Evolutionary conservation across 1,140 invertebrate genomes (phyloP).

Genomic region (Atta colombica): DNA sequence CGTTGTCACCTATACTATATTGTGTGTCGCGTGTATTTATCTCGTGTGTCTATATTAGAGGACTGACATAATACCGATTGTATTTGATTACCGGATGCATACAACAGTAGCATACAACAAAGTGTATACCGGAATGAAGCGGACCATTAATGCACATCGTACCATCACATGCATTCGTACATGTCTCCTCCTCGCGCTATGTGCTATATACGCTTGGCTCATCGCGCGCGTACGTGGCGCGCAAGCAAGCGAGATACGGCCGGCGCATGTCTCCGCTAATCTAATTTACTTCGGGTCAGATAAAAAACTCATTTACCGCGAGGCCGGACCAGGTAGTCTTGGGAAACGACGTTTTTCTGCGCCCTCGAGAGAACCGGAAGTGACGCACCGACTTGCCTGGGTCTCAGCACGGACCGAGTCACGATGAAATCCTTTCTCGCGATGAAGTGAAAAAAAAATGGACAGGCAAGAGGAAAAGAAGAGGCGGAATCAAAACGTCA

Average conservation of each 20-base stretch:
- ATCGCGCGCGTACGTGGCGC: conserved; percentile 45
- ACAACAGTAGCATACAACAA: background rate
- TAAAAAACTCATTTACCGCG: conserved; percentile 79
- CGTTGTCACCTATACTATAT: background rate
- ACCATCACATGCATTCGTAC: conserved; percentile 31
- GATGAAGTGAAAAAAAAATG: conserved; percentile 12
- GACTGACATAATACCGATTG: conserved; percentile 8
- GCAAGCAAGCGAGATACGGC: conserved; percentile 64
- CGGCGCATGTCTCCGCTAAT: conserved; percentile 77
- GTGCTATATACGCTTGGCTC: background rate
- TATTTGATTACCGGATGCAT: conserved; percentile 30
- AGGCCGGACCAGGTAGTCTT: conserved; percentile 55
- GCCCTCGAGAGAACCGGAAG: conserved; percentile 59
- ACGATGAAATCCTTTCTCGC: conserved; percentile 33
- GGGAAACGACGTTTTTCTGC: conserved; percentile 54
- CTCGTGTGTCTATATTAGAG: conserved; percentile 20
- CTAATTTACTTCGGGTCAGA: conserved; percentile 80
- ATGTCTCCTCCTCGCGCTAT: background rate
- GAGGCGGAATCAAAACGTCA: conserved; percentile 23
- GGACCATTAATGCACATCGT: conserved; percentile 43
- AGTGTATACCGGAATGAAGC: conserved; percentile 7
- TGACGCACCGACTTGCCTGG: conserved; percentile 45
- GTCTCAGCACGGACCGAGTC: conserved; percentile 27
- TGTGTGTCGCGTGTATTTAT: background rate
- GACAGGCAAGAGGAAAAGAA: background rate